These are phyloP conservation scores for Pinna nobilis DNA, from an alignment of 1,140 invertebrate species.

Conservation along the genomic window DNA sequence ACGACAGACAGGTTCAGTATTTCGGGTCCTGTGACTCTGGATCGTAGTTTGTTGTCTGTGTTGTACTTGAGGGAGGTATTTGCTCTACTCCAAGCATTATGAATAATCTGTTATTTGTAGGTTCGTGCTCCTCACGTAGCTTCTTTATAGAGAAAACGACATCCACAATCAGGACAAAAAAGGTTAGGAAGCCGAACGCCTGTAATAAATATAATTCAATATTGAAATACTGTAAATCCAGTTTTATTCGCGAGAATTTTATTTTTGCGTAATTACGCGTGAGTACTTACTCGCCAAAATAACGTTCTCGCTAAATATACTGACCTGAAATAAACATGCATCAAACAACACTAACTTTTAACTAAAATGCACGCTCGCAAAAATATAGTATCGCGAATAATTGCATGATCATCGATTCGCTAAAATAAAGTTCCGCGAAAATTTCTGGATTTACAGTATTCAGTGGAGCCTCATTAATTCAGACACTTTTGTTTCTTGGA, in stretches of 20 bases:
- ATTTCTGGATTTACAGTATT: too few species aligned
- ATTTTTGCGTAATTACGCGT: too few species aligned
- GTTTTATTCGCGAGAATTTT: too few species aligned
- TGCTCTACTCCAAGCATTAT: constrained; percentile 12
- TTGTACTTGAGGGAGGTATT: neutral
- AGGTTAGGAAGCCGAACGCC: constrained; percentile 17
- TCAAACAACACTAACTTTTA: too few species aligned
- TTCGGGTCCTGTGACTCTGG: constrained; percentile 1
- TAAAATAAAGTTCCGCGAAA: too few species aligned
- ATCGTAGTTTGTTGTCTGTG: neutral
- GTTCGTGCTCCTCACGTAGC: constrained; percentile 9
- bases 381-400: too few species aligned
- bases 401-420: too few species aligned
- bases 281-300: too few species aligned
- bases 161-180: constrained; percentile 2
- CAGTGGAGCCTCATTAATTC: too few species aligned
- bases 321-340: too few species aligned
- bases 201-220: constrained; percentile 3
- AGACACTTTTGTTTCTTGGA: neutral
- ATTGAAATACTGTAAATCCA: neutral
- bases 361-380: neutral
- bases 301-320: too few species aligned
- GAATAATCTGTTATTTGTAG: constrained; percentile 6
- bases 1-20: neutral
- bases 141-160: neutral